These are phyloP conservation scores for Corvus cornix DNA, from an alignment of 2,113 vertebrate species.

Conservation along the genomic window DNA sequence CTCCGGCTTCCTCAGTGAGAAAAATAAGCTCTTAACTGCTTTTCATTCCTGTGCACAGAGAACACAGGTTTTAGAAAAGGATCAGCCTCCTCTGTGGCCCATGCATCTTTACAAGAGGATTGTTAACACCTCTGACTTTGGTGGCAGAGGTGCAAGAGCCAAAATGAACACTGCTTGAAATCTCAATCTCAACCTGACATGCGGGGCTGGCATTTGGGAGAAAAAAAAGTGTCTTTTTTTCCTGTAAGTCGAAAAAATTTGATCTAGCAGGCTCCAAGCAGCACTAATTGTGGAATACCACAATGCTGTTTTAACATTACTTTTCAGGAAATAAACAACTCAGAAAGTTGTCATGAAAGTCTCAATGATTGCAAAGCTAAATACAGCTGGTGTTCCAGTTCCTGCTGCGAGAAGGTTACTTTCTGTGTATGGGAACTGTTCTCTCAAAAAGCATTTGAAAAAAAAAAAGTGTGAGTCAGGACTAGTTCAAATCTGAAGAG, in stretches of 20 bases:
- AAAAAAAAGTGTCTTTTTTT: not conserved
- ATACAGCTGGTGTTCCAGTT: slow-evolving; percentile 22
- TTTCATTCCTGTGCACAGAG: not conserved
- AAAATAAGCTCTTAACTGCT: not conserved
- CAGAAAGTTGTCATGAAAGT: slow-evolving; percentile 16
- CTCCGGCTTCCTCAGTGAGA: not conserved
- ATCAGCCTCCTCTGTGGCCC: not conserved
- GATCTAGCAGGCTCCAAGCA: not conserved
- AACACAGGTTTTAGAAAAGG: not conserved
- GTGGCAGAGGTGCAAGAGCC: not conserved
- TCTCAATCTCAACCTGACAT: not conserved
- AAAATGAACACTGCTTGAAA: not conserved
- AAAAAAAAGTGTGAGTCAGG: not conserved
- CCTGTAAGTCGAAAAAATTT: not conserved
- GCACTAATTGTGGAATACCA: not conserved
- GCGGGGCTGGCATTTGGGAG: not conserved
- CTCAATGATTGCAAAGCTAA: slow-evolving; percentile 22
- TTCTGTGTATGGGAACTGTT: not conserved
- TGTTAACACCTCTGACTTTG: not conserved
- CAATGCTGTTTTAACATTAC: slow-evolving; percentile 6
- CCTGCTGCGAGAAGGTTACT: not conserved
- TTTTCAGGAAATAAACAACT: slow-evolving; percentile 35
- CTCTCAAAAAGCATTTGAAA: not conserved
- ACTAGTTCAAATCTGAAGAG: not conserved
- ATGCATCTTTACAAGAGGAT: not conserved